Conservation (phyloP, 2,797 vertebrate species). For the Alfaro cultratus region DNA sequence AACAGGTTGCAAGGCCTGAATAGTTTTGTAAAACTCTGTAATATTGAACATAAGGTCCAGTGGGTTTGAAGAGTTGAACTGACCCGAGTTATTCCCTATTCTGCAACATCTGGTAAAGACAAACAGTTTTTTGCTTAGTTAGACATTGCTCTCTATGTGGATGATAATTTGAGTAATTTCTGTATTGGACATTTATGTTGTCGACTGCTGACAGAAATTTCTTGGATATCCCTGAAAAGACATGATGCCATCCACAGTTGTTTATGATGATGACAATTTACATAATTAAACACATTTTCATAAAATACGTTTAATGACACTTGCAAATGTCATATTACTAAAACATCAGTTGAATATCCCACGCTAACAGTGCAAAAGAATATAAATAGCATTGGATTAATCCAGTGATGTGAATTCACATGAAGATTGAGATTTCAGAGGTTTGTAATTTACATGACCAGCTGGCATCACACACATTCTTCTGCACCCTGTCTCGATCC, state of each 20-base stretch:
- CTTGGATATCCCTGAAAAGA: background rate
- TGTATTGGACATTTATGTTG: background rate
- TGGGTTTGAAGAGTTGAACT: background rate
- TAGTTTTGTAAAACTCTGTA: background rate
- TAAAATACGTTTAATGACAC: background rate
- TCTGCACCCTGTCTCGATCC: slow-evolving; percentile 40
- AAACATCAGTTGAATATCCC: background rate
- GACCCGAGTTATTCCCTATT: background rate
- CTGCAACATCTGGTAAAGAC: background rate
- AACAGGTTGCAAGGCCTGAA: background rate
- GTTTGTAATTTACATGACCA: slow-evolving; percentile 23
- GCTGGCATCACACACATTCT: slow-evolving; percentile 37
- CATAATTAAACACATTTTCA: background rate
- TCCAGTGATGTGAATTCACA: background rate
- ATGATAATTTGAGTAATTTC: background rate
- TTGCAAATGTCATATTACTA: background rate
- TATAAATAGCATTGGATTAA: background rate
- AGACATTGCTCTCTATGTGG: background rate
- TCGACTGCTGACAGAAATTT: background rate
- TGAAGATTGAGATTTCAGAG: slow-evolving; percentile 9
- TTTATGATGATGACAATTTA: background rate
- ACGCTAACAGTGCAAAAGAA: background rate
- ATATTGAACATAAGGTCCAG: background rate
- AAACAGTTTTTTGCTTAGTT: background rate
- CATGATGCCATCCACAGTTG: background rate